Conservation (phyloP, 2,888 invertebrate species). For the Dryocosmus kuriphilus region DNA sequence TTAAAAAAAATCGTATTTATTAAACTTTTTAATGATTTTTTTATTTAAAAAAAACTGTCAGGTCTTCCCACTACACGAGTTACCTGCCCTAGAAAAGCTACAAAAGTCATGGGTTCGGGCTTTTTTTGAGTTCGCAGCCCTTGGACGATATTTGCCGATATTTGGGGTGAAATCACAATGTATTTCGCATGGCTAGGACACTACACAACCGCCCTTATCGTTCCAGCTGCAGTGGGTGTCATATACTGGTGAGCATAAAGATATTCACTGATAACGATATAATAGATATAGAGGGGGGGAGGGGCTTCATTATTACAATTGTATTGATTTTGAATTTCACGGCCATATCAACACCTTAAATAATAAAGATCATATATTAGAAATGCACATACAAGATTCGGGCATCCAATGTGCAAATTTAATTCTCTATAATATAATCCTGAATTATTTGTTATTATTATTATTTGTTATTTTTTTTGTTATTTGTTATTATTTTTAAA, state of each 20-base stretch:
- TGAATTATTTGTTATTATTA: too few species aligned
- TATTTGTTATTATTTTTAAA: too few species aligned
- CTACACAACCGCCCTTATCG: conserved; percentile 93
- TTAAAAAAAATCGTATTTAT: neutral
- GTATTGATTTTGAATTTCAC: too few species aligned
- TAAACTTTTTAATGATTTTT: neutral
- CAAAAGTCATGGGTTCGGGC: conserved; percentile 93
- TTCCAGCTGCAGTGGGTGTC: conserved; percentile 95
- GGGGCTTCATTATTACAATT: too few species aligned
- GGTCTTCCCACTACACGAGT: conserved; percentile 95
- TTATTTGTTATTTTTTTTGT: too few species aligned
- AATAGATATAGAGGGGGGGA: too few species aligned
- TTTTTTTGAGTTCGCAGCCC: conserved; percentile 90
- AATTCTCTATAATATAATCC: too few species aligned
- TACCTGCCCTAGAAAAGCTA: conserved; percentile 86
- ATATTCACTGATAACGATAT: neutral
- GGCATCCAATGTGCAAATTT: too few species aligned
- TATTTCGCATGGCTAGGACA: conserved; percentile 99
- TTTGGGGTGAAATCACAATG: conserved; percentile 97
- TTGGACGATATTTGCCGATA: conserved; percentile 94
- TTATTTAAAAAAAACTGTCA: conserved; percentile 47
- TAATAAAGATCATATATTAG: too few species aligned
- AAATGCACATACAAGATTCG: too few species aligned
- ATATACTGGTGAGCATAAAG: conserved; percentile 85
- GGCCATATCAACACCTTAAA: too few species aligned